Conservation (phyloP, 2,797 vertebrate genomes). For the Onychomys leucogaster region DNA sequence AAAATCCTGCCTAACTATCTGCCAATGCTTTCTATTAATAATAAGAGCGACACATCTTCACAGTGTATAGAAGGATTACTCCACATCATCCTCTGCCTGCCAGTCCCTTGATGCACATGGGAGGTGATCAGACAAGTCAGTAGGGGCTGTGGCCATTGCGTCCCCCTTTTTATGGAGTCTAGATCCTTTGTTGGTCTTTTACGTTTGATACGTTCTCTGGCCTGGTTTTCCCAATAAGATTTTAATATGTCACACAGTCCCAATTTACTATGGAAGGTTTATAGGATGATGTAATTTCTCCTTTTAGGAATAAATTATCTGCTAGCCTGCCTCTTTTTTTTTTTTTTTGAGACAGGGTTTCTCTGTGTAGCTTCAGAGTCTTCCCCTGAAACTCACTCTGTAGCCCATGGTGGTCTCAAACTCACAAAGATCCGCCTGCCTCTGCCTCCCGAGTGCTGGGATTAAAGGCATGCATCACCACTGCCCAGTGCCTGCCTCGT, state of each 20-base stretch:
- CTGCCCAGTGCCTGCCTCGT: neutral
- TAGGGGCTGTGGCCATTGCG: neutral
- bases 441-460: too few species aligned
- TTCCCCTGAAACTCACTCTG: too few species aligned
- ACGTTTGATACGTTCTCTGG: neutral
- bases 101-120: neutral
- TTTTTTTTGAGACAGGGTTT: too few species aligned
- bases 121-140: neutral
- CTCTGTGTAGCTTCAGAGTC: too few species aligned
- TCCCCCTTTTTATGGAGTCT: neutral
- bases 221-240: neutral
- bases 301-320: neutral
- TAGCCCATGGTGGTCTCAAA: too few species aligned
- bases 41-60: too few species aligned
- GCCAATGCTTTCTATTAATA: too few species aligned
- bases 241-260: neutral
- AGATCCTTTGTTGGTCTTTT: neutral
- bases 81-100: neutral
- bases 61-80: too few species aligned
- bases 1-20: too few species aligned
- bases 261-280: neutral
- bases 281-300: neutral
- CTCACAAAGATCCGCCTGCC: too few species aligned
- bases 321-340: neutral
- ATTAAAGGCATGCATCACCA: too few species aligned